phyloP scores from a whole-genome alignment of 2,888 invertebrate species.

The Plutella xylostella region DNA sequence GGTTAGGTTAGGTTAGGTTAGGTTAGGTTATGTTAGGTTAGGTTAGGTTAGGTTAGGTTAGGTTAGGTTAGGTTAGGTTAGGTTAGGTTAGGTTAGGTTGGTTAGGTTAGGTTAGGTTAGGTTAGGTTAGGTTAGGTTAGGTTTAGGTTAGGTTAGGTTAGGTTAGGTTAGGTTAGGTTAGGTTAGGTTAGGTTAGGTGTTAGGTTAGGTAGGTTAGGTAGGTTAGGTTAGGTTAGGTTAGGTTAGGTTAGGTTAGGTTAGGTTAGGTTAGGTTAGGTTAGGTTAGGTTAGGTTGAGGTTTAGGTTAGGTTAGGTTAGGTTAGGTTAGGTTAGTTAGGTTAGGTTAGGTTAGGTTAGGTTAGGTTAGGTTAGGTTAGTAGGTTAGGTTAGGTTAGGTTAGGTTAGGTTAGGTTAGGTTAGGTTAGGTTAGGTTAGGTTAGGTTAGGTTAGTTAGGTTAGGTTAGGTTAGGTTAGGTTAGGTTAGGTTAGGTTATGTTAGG shows the following conservation, averaged over 20 bases:
- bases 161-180: constrained; percentile 19
- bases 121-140: constrained; percentile 16
- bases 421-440: too few relatives aligned
- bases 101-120: constrained; percentile 16
- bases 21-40: constrained; percentile 19
- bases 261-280: constrained; percentile 19
- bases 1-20: constrained; percentile 19
- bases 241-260: constrained; percentile 20
- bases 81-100: constrained; percentile 18
- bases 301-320: constrained; percentile 20
- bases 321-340: constrained; percentile 14
- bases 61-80: constrained; percentile 18
- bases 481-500: too few relatives aligned
- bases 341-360: constrained; percentile 13
- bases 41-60: constrained; percentile 20
- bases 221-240: constrained; percentile 20
- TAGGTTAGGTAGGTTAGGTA: constrained; percentile 18
- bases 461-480: too few relatives aligned
- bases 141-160: constrained; percentile 19
- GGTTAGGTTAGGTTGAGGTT: constrained; percentile 20
- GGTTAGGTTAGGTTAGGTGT: constrained; percentile 19
- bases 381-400: too few relatives aligned
- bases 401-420: too few relatives aligned
- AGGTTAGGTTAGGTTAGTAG: too few relatives aligned
- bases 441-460: too few relatives aligned